phyloP scores from a whole-genome alignment of 92 coral and sea anemone species.

The Actinernus sp. region DNA sequence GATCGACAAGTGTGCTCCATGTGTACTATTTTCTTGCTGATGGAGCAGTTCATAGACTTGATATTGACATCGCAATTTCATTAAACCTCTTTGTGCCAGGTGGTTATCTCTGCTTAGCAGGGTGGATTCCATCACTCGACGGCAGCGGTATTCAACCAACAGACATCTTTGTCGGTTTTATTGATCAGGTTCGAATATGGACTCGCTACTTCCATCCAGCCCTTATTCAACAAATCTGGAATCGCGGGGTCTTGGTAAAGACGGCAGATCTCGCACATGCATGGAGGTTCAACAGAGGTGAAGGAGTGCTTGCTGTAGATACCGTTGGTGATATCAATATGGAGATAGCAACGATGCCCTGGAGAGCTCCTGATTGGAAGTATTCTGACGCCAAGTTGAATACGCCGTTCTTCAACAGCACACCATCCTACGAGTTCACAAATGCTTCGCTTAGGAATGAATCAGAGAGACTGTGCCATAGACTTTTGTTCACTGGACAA shows the following conservation, averaged over 20 bases:
- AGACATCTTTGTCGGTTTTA: slow-evolving; percentile 77
- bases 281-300: slow-evolving; percentile 97
- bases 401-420: slow-evolving; percentile 65
- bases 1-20: slow-evolving; percentile 65
- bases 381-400: slow-evolving; percentile 77
- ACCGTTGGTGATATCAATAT: slow-evolving; percentile 69
- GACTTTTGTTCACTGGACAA: slow-evolving; percentile 70
- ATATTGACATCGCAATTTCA: slow-evolving; percentile 52
- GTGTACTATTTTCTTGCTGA: slow-evolving; percentile 79
- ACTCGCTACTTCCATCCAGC: slow-evolving; percentile 95
- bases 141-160: slow-evolving; percentile 81
- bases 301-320: slow-evolving; percentile 78
- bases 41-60: slow-evolving; percentile 82
- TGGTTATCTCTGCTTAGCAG: slow-evolving; percentile 86
- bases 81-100: slow-evolving; percentile 79
- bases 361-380: slow-evolving; percentile 87
- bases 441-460: slow-evolving; percentile 61
- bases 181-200: slow-evolving; percentile 95
- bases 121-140: slow-evolving; percentile 94
- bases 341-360: slow-evolving; percentile 77
- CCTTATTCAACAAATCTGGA: slow-evolving; percentile 86
- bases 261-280: slow-evolving; percentile 78
- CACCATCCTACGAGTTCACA: slow-evolving; percentile 49
- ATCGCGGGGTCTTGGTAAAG: slow-evolving; percentile 74
- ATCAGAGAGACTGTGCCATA: slow-evolving; percentile 77